phyloP scores from a whole-genome alignment of 2,888 invertebrate species.

The Disparrhopalites patrizii region DNA sequence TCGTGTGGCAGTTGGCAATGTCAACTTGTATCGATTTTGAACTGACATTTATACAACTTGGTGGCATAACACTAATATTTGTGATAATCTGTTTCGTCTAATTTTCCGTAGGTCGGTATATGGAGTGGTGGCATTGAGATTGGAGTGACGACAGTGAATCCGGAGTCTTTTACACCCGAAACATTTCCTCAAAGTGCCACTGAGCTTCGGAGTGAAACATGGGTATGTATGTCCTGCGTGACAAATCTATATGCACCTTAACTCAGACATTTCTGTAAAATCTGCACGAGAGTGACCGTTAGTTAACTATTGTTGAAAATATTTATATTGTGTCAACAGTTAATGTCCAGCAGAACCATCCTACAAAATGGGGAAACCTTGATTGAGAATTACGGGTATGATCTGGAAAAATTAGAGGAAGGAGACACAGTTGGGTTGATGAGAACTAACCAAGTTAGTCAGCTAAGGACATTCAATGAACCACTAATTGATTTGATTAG shows the following conservation, averaged over 20 bases:
- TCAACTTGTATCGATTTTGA: too few relatives aligned
- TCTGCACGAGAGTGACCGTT: too few relatives aligned
- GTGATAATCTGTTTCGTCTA: conserved; percentile 19
- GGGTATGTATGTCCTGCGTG: too few relatives aligned
- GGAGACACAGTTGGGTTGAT: conserved; percentile 81
- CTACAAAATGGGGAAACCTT: conserved; percentile 78
- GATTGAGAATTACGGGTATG: conserved; percentile 77
- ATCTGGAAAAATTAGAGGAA: conserved; percentile 75
- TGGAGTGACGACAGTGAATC: conserved; percentile 68
- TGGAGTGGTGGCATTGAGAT: conserved; percentile 75
- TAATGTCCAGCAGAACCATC: conserved; percentile 82
- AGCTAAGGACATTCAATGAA: too few relatives aligned
- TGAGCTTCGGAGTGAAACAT: conserved; percentile 73
- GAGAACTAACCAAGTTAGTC: conserved; percentile 71
- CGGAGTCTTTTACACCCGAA: conserved; percentile 55
- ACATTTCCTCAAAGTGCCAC: conserved; percentile 72
- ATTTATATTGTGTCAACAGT: conserved; percentile 53
- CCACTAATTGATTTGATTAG: too few relatives aligned
- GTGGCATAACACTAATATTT: not conserved
- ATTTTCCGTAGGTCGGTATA: conserved; percentile 63
- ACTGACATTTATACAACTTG: not conserved
- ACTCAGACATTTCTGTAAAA: too few relatives aligned
- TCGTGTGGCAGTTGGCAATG: too few relatives aligned
- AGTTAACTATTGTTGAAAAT: not conserved
- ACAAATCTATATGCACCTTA: too few relatives aligned